A percentile compares a stretch with the other conserved stretches of the same genome.
Evolutionary conservation across 2,888 invertebrate species (phyloP).

Genomic region (Spialia ferax): DNA sequence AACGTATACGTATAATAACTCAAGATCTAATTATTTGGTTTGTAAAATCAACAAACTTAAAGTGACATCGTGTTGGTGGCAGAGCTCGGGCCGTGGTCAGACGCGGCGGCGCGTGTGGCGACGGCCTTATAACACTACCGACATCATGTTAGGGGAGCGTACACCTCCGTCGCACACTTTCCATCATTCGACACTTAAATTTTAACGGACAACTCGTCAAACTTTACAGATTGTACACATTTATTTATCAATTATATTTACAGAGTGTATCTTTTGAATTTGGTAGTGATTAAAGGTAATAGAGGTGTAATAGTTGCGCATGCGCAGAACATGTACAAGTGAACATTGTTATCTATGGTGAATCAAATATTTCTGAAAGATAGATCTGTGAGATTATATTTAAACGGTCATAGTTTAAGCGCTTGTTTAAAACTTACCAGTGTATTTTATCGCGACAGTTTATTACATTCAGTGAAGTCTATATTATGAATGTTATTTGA

Average conservation of each 20-base stretch:
- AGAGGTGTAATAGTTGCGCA: constrained; percentile 1
- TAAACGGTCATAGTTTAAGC: background rate
- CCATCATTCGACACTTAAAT: background rate
- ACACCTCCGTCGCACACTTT: background rate
- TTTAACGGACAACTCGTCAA: background rate
- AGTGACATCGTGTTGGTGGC: background rate
- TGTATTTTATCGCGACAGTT: constrained; percentile 7
- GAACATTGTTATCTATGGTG: constrained; percentile 9
- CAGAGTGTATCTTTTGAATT: constrained; percentile 26
- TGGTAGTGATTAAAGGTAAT: constrained; percentile 13
- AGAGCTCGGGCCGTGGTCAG: background rate
- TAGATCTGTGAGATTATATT: constrained; percentile 16
- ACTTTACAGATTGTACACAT: constrained; percentile 8
- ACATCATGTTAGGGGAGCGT: background rate
- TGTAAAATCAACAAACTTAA: too few relatives aligned
- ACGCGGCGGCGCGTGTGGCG: background rate
- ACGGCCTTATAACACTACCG: background rate
- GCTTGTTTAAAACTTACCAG: background rate
- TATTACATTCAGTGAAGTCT: background rate
- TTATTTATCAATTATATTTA: constrained; percentile 19
- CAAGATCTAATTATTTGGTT: too few relatives aligned
- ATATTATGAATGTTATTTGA: constrained; percentile 20
- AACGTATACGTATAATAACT: too few relatives aligned
- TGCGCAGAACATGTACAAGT: constrained; percentile 17
- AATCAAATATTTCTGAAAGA: constrained; percentile 4